Evolutionary conservation across 2,113 vertebrate genomes (phyloP).

Genomic region (Zapus hudsonius): DNA sequence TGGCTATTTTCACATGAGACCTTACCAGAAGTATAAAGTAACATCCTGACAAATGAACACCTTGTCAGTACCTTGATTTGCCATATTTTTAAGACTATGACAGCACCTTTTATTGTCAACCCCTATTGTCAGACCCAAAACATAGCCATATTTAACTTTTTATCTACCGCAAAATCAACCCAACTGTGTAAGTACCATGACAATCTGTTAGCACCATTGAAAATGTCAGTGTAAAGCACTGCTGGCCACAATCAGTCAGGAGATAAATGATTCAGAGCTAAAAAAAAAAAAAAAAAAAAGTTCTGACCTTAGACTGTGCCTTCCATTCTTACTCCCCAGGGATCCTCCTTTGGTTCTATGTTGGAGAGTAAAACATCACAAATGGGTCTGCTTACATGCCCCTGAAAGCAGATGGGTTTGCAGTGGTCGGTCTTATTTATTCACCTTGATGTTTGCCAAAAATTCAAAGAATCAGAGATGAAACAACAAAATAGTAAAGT

Average conservation of each 20-base stretch:
- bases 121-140: neutral
- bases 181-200: neutral
- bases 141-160: slow-evolving; percentile 8
- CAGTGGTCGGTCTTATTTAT: slow-evolving; percentile 68
- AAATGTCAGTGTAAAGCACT: neutral
- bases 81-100: slow-evolving; percentile 14
- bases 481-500: slow-evolving; percentile 65
- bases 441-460: slow-evolving; percentile 70
- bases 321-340: slow-evolving; percentile 50
- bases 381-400: neutral
- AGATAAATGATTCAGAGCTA: slow-evolving; percentile 55
- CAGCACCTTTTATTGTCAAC: slow-evolving; percentile 34
- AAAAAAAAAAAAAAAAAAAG: neutral
- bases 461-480: slow-evolving; percentile 56
- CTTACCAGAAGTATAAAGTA: slow-evolving; percentile 40
- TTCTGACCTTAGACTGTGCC: slow-evolving; percentile 49
- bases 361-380: slow-evolving; percentile 64
- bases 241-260: neutral
- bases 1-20: slow-evolving; percentile 54
- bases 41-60: slow-evolving; percentile 58
- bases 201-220: slow-evolving; percentile 35
- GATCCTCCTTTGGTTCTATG: slow-evolving; percentile 56
- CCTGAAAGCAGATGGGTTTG: slow-evolving; percentile 72
- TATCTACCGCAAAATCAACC: slow-evolving; percentile 3
- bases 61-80: slow-evolving; percentile 10